A percentile compares a stretch with the other conserved stretches of the same genome.
phyloP scores from a whole-genome alignment of 2,888 invertebrate species.

The Zaprionus obscuricornis region DNA sequence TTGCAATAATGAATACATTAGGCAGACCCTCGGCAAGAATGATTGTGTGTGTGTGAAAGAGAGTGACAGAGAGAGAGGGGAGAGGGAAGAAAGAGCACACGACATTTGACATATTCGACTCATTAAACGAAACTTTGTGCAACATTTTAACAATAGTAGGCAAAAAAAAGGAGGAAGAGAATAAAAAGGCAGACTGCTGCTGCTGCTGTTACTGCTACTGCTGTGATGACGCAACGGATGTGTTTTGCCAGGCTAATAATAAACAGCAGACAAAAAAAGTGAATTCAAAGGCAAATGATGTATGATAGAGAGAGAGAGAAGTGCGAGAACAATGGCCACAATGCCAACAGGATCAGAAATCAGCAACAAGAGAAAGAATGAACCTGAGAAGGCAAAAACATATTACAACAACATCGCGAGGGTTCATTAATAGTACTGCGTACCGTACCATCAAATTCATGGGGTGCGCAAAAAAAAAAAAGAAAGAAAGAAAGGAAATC shows the following conservation, averaged over 20 bases:
- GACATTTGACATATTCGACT: conserved; percentile 76
- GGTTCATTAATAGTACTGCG: conserved; percentile 69
- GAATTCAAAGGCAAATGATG: conserved; percentile 62
- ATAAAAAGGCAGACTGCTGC: too few species aligned
- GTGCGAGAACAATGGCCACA: conserved; percentile 74
- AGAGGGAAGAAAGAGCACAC: not conserved
- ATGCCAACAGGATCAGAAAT: conserved; percentile 73
- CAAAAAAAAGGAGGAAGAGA: too few species aligned
- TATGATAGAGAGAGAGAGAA: conserved; percentile 45
- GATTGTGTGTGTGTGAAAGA: not conserved
- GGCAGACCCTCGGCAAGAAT: conserved; percentile 19
- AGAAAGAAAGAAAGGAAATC: conserved; percentile 19
- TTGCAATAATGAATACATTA: conserved; percentile 64
- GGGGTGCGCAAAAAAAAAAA: conserved; percentile 44
- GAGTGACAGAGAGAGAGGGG: conserved; percentile 3
- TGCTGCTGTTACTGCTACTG: too few species aligned
- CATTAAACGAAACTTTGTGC: conserved; percentile 68
- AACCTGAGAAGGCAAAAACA: not conserved
- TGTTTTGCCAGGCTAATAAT: conserved; percentile 77
- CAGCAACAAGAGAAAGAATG: conserved; percentile 58
- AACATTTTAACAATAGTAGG: conserved; percentile 43
- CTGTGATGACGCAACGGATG: conserved; percentile 47
- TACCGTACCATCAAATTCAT: conserved; percentile 10
- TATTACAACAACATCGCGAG: conserved; percentile 35
- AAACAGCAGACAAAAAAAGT: conserved; percentile 55